Conservation (phyloP, 2,888 invertebrate genomes). For the Platycheirus albimanus region DNA sequence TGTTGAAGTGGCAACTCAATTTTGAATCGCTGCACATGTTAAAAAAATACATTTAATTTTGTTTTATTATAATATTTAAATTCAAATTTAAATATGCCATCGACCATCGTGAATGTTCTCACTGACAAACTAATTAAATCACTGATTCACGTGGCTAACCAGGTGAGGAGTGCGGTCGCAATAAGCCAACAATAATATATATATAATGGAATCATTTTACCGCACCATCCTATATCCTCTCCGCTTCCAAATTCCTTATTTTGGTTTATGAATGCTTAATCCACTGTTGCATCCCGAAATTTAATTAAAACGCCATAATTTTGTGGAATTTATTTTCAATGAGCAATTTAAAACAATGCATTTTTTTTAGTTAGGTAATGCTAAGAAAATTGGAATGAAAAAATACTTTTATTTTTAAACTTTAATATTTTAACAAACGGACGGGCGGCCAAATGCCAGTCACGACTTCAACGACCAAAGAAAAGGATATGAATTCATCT, state of each 20-base stretch:
- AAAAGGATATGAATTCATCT: slow-evolving; percentile 30
- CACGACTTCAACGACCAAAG: slow-evolving; percentile 1
- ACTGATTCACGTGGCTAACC: slow-evolving; percentile 46
- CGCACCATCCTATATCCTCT: no score
- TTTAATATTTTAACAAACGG: slow-evolving; percentile 19
- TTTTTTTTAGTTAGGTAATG: not conserved
- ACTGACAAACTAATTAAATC: slow-evolving; percentile 24
- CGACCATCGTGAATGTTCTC: not conserved
- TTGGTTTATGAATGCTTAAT: slow-evolving; percentile 28
- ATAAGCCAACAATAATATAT: slow-evolving; percentile 4
- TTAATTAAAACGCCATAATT: slow-evolving; percentile 46
- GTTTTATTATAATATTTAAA: slow-evolving; percentile 15
- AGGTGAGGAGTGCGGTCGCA: slow-evolving; percentile 27
- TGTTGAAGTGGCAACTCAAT: slow-evolving; percentile 33
- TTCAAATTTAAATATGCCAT: slow-evolving; percentile 6
- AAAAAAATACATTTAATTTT: slow-evolving; percentile 1
- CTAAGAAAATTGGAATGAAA: not conserved
- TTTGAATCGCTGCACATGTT: slow-evolving; percentile 3
- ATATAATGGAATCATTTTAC: not conserved
- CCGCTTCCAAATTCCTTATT: not conserved
- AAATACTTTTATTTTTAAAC: slow-evolving; percentile 1
- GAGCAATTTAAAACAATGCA: slow-evolving; percentile 49
- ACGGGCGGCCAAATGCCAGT: not conserved
- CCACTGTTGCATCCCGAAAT: slow-evolving; percentile 35
- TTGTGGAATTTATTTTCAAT: slow-evolving; percentile 38